A percentile compares a stretch with the other conserved stretches of the same genome.
phyloP scores from a whole-genome alignment of 2,113 vertebrate species.

The Phyllopteryx taeniolatus region DNA sequence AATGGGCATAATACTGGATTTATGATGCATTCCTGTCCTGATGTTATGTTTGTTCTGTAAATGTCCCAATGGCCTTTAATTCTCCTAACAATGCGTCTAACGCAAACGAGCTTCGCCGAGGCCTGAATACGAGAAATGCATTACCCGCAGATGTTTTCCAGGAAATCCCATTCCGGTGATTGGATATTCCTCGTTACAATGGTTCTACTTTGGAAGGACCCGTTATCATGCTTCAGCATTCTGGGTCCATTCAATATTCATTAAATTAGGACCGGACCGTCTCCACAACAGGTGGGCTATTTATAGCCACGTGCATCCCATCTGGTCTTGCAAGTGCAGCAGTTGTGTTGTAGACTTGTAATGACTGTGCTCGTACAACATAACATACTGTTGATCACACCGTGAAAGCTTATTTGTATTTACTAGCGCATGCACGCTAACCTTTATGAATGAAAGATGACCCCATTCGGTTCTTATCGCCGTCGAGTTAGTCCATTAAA shows the following conservation, averaged over 20 bases:
- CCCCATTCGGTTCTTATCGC: not conserved
- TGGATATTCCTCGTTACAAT: conserved; percentile 16
- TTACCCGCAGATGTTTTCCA: conserved; percentile 18
- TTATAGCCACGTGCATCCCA: conserved; percentile 13
- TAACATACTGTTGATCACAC: not conserved
- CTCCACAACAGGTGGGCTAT: conserved; percentile 11
- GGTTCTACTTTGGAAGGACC: conserved; percentile 9
- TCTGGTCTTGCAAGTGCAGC: conserved; percentile 8
- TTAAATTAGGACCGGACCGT: conserved; percentile 12
- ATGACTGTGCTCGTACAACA: conserved; percentile 12
- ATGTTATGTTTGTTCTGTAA: not conserved
- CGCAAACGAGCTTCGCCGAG: conserved; percentile 3
- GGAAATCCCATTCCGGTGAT: conserved; percentile 10
- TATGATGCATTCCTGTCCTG: not conserved
- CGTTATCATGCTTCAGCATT: conserved; percentile 1
- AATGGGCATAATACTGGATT: too few relatives aligned
- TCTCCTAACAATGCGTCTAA: not conserved
- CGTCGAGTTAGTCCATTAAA: conserved; percentile 16
- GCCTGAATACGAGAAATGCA: conserved; percentile 14
- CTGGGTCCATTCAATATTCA: conserved; percentile 22
- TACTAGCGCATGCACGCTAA: not conserved
- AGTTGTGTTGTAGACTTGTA: conserved; percentile 13
- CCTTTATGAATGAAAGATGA: conserved; percentile 7
- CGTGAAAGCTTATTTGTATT: not conserved
- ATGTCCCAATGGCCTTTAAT: not conserved